Percentiles rank a stretch among this genome's conserved stretches.
Evolutionary conservation across 2,888 invertebrate genomes (phyloP).

Genomic region (Tigriopus californicus): DNA sequence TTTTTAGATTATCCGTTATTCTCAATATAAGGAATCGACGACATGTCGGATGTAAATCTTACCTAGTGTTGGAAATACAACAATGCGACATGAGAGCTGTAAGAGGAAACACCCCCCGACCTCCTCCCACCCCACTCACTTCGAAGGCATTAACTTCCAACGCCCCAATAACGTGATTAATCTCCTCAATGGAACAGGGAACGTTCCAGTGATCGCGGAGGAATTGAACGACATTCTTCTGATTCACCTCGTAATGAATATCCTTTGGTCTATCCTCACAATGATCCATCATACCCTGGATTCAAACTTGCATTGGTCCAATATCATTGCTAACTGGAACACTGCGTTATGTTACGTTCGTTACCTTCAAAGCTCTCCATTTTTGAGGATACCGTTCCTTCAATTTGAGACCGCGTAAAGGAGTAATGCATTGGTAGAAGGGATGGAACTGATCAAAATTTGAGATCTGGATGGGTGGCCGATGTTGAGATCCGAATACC

Average conservation of each 20-base stretch:
- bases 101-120: slow-evolving; percentile 1
- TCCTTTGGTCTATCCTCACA: neutral
- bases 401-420: slow-evolving; percentile 5
- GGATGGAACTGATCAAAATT: neutral
- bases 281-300: slow-evolving; percentile 12
- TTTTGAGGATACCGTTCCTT: neutral
- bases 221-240: slow-evolving; percentile 5
- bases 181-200: neutral
- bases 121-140: neutral
- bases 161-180: slow-evolving; percentile 6
- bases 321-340: no score
- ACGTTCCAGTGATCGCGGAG: neutral
- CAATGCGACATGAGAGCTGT: neutral
- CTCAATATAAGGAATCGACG: neutral
- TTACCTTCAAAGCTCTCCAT: neutral
- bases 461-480: neutral
- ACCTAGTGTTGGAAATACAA: slow-evolving; percentile 5
- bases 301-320: neutral
- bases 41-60: neutral
- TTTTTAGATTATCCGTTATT: no score
- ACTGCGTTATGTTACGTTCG: neutral
- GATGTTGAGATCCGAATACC: neutral
- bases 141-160: slow-evolving; percentile 12
- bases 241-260: neutral
- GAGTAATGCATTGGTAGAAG: slow-evolving; percentile 10